Conservation (phyloP, 2,888 invertebrate genomes). For the Clistopyga incitator region DNA sequence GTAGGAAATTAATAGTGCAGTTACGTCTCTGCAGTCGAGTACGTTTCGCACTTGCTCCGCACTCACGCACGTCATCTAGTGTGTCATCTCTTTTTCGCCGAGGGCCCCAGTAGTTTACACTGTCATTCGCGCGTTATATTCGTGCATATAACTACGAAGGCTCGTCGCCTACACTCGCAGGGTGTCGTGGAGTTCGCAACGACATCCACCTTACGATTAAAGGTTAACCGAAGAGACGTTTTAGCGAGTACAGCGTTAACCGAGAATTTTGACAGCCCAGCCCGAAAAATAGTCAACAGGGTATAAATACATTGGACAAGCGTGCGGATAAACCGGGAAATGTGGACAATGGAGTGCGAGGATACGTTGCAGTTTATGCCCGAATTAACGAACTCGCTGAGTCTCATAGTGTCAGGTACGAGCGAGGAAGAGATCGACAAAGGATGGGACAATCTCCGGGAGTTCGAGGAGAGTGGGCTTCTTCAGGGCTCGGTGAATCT, state of each 20-base stretch:
- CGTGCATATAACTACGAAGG: neutral
- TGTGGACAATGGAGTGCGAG: conserved; percentile 67
- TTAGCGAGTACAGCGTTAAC: neutral
- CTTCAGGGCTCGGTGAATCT: conserved; percentile 37
- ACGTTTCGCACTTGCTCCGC: neutral
- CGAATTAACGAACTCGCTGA: conserved; percentile 58
- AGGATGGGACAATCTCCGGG: conserved; percentile 62
- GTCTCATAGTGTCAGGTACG: conserved; percentile 58
- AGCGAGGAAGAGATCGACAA: conserved; percentile 51
- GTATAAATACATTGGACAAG: neutral
- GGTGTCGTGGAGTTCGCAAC: neutral
- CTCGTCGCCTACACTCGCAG: neutral
- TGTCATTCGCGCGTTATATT: conserved; percentile 31
- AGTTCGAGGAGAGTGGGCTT: conserved; percentile 53
- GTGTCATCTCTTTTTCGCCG: neutral
- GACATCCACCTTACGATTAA: neutral
- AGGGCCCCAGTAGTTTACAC: conserved; percentile 27
- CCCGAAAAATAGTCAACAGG: neutral
- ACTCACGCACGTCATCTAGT: conserved; percentile 32
- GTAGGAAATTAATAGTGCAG: neutral
- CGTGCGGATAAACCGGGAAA: neutral
- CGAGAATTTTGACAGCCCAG: neutral
- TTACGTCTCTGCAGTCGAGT: neutral
- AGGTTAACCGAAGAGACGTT: conserved; percentile 9
- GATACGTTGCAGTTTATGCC: conserved; percentile 50